Base-by-base conservation (phyloP, 2,113 vertebrate species). In the Pagrus major region DNA sequence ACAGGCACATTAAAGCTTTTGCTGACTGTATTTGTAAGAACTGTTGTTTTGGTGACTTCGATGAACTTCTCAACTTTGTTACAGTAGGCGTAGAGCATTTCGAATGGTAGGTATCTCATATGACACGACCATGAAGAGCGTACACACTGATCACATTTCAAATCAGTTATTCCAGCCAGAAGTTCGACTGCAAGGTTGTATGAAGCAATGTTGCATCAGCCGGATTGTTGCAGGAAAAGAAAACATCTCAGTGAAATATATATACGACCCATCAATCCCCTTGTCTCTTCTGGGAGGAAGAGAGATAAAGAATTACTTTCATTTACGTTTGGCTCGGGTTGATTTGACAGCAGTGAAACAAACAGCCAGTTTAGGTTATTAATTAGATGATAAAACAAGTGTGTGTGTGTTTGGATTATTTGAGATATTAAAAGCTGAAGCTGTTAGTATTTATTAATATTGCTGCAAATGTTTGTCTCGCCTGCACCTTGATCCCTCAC, bases 271-370 rank as follows among this genome's bases (percentile, higher is more conserved):
- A 73, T 74, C 64, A 35, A 77, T 60, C 64, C 69, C 49, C n/a
- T 71, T 27, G 68, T 59, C 42, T 71, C 41, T 31, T 54, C 27
- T n/a, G 25, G 47, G 54, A 71, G 56, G 39, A 49, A 49, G 39
- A 35, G 7, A 69, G 55, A 81, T 65, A 67, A 78, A 60, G 33
- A 21, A 58, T 49, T 3, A 44, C 27, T 82, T 68, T 74, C 46
- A 33, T 82, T 67, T 78, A 51, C 52, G 64, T 75, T 39, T 56
- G 25, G 64, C n/a, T 67, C 23, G n/a, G 39, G 20, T 27, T 58
- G 60, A 71, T 35, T 18, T 29, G 0, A 64, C 37, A n/a, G 0
- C 6, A 37, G 16, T 37, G 41, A 70, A 72, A 80, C 51, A 68
- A 84, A 78, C 42, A 74, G 42, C 44, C 76, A 67, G 37, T 58